Base-by-base conservation (phyloP, 2,113 vertebrate genomes). In the Forbesichthys agassizii region DNA sequence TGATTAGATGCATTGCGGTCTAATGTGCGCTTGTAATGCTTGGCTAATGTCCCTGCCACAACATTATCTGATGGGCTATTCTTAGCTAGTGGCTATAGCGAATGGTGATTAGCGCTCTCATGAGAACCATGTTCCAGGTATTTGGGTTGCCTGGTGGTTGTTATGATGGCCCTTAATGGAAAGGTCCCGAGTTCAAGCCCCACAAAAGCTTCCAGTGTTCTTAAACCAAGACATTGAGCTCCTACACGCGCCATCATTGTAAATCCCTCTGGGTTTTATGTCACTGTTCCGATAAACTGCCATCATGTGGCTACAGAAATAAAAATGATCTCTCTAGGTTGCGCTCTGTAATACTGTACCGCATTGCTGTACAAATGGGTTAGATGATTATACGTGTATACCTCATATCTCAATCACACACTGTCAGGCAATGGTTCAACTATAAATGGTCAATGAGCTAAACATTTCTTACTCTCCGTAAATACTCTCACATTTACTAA, bases 11-110 rank as follows among this genome's bases (percentile, higher is more conserved):
- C 79, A 76, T 11, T 78, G 74, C 75, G 66, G 56, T 84, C 78
- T 83, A 81, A 84, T 88, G 81, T 79, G 78, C 74, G 75, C 7
- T 7, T 79, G 86, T 86, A 84, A 87, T 86, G 84, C 86, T 77
- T 74, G 76, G 68, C 86, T 90, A 90, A 88, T 90, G 79, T 83
- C 78, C 77, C 72, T 16, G 65, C 79, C 42, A 64, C 66, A 36
- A 75, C 62, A 78, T 81, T 86, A 90, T 91, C 88, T 86, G 88
- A 91, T 86, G 48, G 66, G 61, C 82, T 88, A 84, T 88, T 87
- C 76, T 69, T 72, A 79, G 84, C 75, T 5, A 8, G 16, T 12
- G 63, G 60, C 65, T 77, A 79, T 84, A 75, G 80, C 82, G 82
- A 1, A 9, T 64, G 54, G 66, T 76, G 83, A 85, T 85, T 84